phyloP scores from a whole-genome alignment of 2,797 vertebrate genomes.

The Xyrichtys novacula region DNA sequence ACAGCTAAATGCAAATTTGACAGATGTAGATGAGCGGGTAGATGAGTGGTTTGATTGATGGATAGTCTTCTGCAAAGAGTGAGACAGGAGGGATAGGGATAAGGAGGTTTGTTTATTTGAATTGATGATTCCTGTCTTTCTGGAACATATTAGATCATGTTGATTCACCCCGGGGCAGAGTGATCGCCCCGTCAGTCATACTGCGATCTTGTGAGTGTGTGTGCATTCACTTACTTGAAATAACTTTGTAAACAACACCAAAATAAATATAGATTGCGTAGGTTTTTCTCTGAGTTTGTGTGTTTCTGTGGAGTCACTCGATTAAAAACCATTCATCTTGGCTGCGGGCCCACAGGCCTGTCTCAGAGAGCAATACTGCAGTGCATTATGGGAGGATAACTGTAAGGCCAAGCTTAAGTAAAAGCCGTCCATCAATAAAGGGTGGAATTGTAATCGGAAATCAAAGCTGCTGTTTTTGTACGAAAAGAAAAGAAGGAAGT shows the following conservation, averaged over 20 bases:
- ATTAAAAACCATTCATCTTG: conserved; percentile 71
- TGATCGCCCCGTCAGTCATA: conserved; percentile 9
- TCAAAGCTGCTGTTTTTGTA: conserved; percentile 26
- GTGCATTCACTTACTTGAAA: neutral
- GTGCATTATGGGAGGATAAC: conserved; percentile 48
- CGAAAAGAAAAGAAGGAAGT: neutral
- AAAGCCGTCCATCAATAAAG: conserved; percentile 54
- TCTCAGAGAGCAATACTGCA: conserved; percentile 30
- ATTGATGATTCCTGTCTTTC: conserved; percentile 10
- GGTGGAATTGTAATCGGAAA: conserved; percentile 37
- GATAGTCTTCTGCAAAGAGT: neutral
- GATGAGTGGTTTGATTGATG: neutral
- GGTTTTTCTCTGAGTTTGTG: conserved; percentile 17
- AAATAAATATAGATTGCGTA: conserved; percentile 21
- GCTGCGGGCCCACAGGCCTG: conserved; percentile 50
- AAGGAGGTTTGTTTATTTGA: neutral
- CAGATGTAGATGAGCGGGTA: neutral
- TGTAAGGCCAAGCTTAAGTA: conserved; percentile 39
- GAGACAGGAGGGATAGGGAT: neutral
- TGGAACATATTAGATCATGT: conserved; percentile 19
- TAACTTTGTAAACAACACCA: conserved; percentile 37
- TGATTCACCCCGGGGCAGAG: conserved; percentile 15
- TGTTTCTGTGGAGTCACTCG: conserved; percentile 1
- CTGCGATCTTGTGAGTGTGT: neutral
- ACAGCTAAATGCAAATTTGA: neutral